Base-by-base conservation (phyloP, 2,113 vertebrate genomes). In the Hydrochoerus hydrochaeris region DNA sequence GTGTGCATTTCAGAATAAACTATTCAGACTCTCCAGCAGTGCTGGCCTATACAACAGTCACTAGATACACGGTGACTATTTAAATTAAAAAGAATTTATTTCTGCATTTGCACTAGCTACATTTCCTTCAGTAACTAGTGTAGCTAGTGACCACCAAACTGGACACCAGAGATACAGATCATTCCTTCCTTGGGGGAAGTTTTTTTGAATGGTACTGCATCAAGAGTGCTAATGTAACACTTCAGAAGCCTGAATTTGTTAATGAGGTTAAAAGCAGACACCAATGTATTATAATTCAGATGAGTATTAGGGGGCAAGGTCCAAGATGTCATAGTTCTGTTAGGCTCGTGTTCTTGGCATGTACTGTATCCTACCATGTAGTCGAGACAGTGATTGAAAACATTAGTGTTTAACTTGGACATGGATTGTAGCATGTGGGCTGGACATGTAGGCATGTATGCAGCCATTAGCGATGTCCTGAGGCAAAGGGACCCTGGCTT, bases 401-500 rank as follows among this genome's bases (percentile, higher is more conserved):
- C 80, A 73, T 88, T 63, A 60, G 65, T 85, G 67, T 20, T 11
- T 11, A 84, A 44, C 57, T 41, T 44, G 57, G 49, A 67, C 57
- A 49, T 44, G 54, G n/a, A 52, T 11, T 7, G 11, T 52, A 62
- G 77, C 46, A 69, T 1, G 3, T 69, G 73, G 85, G 35, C 69
- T 95, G 63, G 30, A 77, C 26, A 10, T 3, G 0, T 41, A 17
- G 8, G 10, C 90, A n/a, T 73, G 26, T 44, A 41, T 69, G 41
- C 44, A 84, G 26, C 24, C 19, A 28, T 14, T 65, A 63, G 80
- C 86, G 41, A 73, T 52, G 44, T 73, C 77, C 90, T 60, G 78
- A 78, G 85, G 62, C 77, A 97, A 92, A 90, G 30, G 16, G 57
- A 60, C 32, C 30, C 11, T 28, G 32, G 54, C 85, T 97, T 94